phyloP scores from a whole-genome alignment of 2,888 invertebrate species.

The Sinotaia quadrata region DNA sequence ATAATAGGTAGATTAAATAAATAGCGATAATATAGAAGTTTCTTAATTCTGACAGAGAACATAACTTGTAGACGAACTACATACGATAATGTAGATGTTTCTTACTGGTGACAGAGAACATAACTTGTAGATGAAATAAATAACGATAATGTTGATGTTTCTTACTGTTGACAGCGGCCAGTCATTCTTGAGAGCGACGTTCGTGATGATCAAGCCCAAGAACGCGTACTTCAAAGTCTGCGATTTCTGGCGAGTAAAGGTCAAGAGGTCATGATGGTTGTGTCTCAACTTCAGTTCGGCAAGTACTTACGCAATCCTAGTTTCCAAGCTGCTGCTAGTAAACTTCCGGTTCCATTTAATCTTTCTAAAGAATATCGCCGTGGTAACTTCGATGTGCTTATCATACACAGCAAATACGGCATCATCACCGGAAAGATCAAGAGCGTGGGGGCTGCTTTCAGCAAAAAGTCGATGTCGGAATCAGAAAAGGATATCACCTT shows the following conservation, averaged over 20 bases:
- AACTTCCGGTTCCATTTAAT: background rate
- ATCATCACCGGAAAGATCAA: background rate
- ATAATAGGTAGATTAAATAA: too few species aligned
- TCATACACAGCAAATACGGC: background rate
- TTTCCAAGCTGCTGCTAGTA: background rate
- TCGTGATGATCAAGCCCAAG: background rate
- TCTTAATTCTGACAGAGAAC: too few species aligned
- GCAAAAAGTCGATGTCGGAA: background rate
- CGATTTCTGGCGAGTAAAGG: background rate
- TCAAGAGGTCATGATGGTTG: background rate
- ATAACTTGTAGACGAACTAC: too few species aligned
- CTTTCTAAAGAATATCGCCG: background rate
- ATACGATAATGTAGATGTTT: too few species aligned
- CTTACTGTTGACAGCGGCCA: too few species aligned
- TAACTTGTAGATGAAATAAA: too few species aligned
- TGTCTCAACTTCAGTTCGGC: background rate
- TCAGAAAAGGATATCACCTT: background rate
- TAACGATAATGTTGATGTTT: too few species aligned
- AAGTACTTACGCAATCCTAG: background rate
- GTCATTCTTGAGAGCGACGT: background rate
- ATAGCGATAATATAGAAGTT: too few species aligned
- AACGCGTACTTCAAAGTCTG: background rate
- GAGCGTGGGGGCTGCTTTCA: background rate
- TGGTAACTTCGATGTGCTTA: background rate
- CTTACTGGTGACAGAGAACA: too few species aligned